Percentiles rank a stretch among this genome's conserved stretches.
phyloP scores from a whole-genome alignment of 2,888 invertebrate genomes.

The Hypomecis punctinalis region DNA sequence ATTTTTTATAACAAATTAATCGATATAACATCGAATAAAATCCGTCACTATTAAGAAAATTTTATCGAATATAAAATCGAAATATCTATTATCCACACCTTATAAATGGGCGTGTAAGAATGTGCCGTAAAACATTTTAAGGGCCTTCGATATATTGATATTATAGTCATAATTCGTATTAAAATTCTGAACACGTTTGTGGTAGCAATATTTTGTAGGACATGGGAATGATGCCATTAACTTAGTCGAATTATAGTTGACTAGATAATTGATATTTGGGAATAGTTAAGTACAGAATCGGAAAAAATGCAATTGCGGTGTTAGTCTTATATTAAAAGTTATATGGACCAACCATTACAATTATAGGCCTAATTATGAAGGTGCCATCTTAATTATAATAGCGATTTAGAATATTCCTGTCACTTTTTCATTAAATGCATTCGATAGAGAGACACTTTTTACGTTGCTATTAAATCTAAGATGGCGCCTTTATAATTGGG shows the following conservation, averaged over 20 bases:
- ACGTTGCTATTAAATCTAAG: too few relatives aligned
- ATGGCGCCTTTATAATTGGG: too few relatives aligned
- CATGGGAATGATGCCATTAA: slow-evolving; percentile 22
- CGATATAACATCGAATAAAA: slow-evolving; percentile 16
- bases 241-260: slow-evolving; percentile 3
- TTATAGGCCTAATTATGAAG: too few relatives aligned
- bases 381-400: too few relatives aligned
- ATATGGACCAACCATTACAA: too few relatives aligned
- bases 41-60: slow-evolving; percentile 19
- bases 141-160: slow-evolving; percentile 22
- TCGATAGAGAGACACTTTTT: too few relatives aligned
- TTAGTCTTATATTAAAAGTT: too few relatives aligned
- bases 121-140: slow-evolving; percentile 29
- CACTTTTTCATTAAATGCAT: too few relatives aligned
- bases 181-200: slow-evolving; percentile 23
- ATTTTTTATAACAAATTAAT: slow-evolving; percentile 13
- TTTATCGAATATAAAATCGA: slow-evolving; percentile 24
- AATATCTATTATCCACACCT: slow-evolving; percentile 33
- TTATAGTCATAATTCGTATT: slow-evolving; percentile 24
- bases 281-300: too few relatives aligned
- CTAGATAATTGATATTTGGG: not conserved
- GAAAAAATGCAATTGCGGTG: too few relatives aligned
- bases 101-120: slow-evolving; percentile 28
- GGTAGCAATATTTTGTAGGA: slow-evolving; percentile 24
- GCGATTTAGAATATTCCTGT: too few relatives aligned